Evolutionary conservation across 2,113 vertebrate species (phyloP).

Genomic region (Cebidichthys violaceus): DNA sequence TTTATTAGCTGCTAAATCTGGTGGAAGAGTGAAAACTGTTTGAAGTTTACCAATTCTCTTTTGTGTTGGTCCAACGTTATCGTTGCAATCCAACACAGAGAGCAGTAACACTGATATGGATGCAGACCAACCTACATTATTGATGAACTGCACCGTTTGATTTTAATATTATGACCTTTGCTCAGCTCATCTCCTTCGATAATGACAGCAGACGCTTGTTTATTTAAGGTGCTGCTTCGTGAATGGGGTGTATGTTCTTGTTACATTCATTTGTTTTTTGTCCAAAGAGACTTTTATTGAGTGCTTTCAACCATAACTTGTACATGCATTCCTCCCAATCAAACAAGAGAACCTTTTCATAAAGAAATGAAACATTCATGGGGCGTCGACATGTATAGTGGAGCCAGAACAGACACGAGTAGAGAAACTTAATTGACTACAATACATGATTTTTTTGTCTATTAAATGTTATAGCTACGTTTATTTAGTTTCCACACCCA

Average conservation of each 20-base stretch:
- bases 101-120: constrained; percentile 16
- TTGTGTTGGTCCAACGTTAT: constrained; percentile 16
- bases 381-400: neutral
- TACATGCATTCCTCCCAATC: neutral
- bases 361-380: neutral
- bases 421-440: neutral
- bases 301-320: neutral
- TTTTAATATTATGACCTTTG: constrained; percentile 19
- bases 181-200: constrained; percentile 3
- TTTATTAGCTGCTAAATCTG: constrained; percentile 21
- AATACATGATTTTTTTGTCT: neutral
- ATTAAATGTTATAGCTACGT: neutral
- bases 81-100: neutral
- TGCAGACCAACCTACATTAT: constrained; percentile 13
- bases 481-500: neutral
- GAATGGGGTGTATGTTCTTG: neutral
- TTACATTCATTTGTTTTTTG: neutral
- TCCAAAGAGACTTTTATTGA: neutral
- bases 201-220: neutral
- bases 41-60: constrained; percentile 30
- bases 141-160: neutral
- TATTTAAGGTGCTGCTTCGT: neutral
- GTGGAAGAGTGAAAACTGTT: constrained; percentile 26
- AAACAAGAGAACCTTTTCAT: neutral
- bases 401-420: neutral